These are phyloP conservation scores for Drosophila neonasuta DNA, from an alignment of 2,888 invertebrate species.

Conservation along the genomic window DNA sequence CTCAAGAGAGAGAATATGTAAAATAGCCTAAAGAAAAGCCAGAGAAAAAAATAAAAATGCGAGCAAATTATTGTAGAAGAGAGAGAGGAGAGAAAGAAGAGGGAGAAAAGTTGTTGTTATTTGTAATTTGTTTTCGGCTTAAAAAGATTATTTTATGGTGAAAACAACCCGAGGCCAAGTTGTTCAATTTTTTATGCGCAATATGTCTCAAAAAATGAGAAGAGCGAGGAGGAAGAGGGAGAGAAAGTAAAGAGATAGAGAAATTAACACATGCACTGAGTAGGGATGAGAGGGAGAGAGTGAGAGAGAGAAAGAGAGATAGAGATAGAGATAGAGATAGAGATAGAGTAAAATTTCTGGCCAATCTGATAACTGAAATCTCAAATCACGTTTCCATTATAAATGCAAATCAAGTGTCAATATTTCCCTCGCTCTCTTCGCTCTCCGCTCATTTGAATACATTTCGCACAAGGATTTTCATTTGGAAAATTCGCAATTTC, in stretches of 20 bases:
- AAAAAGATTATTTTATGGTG: constrained; percentile 76
- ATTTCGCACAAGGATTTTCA: constrained; percentile 64
- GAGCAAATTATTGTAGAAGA: constrained; percentile 55
- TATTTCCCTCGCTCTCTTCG: constrained; percentile 34
- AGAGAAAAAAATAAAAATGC: constrained; percentile 35
- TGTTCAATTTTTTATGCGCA: constrained; percentile 75
- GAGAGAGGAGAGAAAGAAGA: constrained; percentile 8
- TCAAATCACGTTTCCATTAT: constrained; percentile 74
- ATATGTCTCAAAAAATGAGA: constrained; percentile 65
- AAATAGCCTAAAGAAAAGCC: constrained; percentile 31
- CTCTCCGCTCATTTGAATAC: constrained; percentile 59
- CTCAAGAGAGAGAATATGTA: constrained; percentile 38
- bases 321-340: too few species aligned
- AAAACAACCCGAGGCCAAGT: constrained; percentile 64
- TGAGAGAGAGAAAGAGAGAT: constrained; percentile 29
- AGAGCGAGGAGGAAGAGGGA: too few species aligned
- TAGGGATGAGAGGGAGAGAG: neutral
- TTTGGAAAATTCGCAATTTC: constrained; percentile 51
- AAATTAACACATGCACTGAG: constrained; percentile 2
- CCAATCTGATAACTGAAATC: constrained; percentile 18
- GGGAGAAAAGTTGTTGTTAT: constrained; percentile 33
- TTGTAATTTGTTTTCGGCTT: constrained; percentile 75
- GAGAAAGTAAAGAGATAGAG: neutral
- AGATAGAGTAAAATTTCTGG: neutral
- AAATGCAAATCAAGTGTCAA: constrained; percentile 77